phyloP scores from a whole-genome alignment of 2,888 invertebrate species.

The Andrena marginata region DNA sequence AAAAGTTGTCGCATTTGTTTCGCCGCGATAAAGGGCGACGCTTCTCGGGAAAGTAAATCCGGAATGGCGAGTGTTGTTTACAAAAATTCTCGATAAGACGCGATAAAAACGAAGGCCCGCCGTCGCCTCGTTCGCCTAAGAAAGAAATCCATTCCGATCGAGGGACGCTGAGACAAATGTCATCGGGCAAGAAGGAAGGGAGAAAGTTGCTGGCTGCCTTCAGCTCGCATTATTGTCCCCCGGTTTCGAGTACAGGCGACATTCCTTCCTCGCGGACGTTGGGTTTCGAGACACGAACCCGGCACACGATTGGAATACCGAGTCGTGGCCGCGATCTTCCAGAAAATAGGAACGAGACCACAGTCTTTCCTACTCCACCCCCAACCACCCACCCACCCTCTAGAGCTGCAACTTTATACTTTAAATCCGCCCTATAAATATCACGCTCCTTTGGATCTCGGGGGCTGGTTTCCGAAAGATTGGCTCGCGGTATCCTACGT shows the following conservation, averaged over 20 bases:
- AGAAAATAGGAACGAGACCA: slow-evolving; percentile 79
- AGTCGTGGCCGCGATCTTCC: slow-evolving; percentile 71
- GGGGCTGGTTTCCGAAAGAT: slow-evolving; percentile 85
- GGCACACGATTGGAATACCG: slow-evolving; percentile 68
- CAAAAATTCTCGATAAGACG: slow-evolving; percentile 56
- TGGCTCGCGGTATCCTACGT: slow-evolving; percentile 85
- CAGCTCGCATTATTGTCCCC: slow-evolving; percentile 40
- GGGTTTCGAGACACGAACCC: slow-evolving; percentile 59
- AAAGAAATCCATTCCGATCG: slow-evolving; percentile 25
- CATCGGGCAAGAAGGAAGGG: slow-evolving; percentile 11
- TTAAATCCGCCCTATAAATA: slow-evolving; percentile 85
- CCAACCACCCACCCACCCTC: slow-evolving; percentile 45
- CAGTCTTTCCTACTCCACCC: slow-evolving; percentile 7
- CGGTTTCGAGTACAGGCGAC: slow-evolving; percentile 19
- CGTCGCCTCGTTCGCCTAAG: background rate
- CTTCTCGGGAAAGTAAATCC: slow-evolving; percentile 44
- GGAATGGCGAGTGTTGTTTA: slow-evolving; percentile 46
- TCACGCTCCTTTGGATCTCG: slow-evolving; percentile 84
- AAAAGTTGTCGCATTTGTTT: slow-evolving; percentile 72
- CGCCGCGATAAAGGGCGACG: slow-evolving; percentile 56
- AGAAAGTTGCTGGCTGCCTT: slow-evolving; percentile 25
- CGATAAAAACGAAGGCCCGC: slow-evolving; percentile 26
- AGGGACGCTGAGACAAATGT: background rate
- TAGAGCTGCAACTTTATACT: slow-evolving; percentile 82
- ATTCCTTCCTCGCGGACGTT: slow-evolving; percentile 34